Percentiles rank a stretch among this genome's conserved stretches.
phyloP scores from a whole-genome alignment of 2,888 invertebrate genomes.

The Myathropa florea region DNA sequence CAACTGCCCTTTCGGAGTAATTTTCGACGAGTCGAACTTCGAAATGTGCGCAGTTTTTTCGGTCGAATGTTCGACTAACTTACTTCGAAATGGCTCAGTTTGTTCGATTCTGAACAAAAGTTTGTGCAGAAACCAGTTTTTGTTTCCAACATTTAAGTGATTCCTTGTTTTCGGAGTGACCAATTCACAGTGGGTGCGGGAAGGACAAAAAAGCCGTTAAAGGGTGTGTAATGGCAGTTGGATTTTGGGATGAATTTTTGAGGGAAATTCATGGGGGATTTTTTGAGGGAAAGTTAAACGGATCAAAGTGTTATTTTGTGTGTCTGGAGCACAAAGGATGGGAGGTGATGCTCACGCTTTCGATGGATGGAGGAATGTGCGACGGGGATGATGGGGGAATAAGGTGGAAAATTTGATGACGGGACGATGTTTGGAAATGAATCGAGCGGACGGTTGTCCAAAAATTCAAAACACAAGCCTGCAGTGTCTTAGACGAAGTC shows the following conservation, averaged over 20 bases:
- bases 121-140: background rate
- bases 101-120: background rate
- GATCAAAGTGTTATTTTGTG: conserved; percentile 48
- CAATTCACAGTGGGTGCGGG: background rate
- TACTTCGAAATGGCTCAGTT: background rate
- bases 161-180: background rate
- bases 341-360: too few species aligned
- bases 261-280: too few species aligned
- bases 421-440: too few species aligned
- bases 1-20: background rate
- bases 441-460: too few species aligned
- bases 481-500: too few species aligned
- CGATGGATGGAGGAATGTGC: background rate
- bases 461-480: too few species aligned
- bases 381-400: background rate
- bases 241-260: too few species aligned
- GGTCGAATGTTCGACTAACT: background rate
- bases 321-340: conserved; percentile 8
- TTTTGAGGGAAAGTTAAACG: conserved; percentile 12
- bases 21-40: background rate
- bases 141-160: background rate
- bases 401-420: too few species aligned
- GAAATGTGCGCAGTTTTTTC: background rate
- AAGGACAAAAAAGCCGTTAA: background rate
- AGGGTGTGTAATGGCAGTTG: background rate